phyloP scores from a whole-genome alignment of 2,113 vertebrate genomes.

The Oryzias celebensis region DNA sequence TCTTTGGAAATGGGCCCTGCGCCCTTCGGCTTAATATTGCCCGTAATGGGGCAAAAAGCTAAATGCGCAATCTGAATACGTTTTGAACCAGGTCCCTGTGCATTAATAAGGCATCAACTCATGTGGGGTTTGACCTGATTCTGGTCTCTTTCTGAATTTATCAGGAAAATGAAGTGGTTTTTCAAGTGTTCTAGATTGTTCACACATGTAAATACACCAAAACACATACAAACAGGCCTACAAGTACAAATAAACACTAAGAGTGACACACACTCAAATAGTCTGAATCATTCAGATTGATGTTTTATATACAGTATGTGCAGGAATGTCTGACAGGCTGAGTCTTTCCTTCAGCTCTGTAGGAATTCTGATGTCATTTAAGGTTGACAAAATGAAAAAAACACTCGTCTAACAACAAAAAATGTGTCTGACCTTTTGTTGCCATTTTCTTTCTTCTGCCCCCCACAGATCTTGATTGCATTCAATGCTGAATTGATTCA shows the following conservation, averaged over 20 bases:
- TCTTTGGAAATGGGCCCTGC: conserved; percentile 69
- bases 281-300: conserved; percentile 7
- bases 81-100: conserved; percentile 49
- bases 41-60: conserved; percentile 69
- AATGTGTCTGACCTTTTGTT: conserved; percentile 12
- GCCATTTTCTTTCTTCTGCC: conserved; percentile 6
- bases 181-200: neutral
- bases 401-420: conserved; percentile 30
- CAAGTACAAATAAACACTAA: conserved; percentile 1
- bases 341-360: conserved; percentile 42
- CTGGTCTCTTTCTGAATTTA: conserved; percentile 27
- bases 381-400: conserved; percentile 39
- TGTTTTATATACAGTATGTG: neutral
- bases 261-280: neutral
- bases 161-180: conserved; percentile 15
- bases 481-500: conserved; percentile 29
- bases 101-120: conserved; percentile 66
- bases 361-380: conserved; percentile 22
- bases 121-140: conserved; percentile 38
- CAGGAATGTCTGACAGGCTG: neutral
- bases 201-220: conserved; percentile 6
- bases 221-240: neutral
- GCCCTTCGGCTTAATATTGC: conserved; percentile 65
- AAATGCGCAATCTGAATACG: conserved; percentile 59
- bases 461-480: conserved; percentile 21